Percentiles rank a stretch among this genome's conserved stretches.
Evolutionary conservation across 2,797 vertebrate species (phyloP).

Genomic region (Prunella strophiata): DNA sequence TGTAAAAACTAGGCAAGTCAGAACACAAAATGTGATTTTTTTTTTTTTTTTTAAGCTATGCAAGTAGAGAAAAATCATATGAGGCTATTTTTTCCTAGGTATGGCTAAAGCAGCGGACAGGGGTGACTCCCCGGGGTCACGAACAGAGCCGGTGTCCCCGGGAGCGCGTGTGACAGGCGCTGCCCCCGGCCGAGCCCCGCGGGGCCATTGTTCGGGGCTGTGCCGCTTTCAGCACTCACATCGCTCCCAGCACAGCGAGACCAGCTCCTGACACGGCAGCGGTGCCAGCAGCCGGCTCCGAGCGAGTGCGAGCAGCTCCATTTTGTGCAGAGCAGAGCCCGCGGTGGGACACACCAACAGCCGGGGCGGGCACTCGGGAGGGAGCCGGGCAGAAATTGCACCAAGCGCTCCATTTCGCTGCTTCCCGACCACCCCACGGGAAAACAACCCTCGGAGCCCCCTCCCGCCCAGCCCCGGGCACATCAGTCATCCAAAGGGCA

Average conservation of each 20-base stretch:
- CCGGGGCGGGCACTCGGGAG: accelerated
- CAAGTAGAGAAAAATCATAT: background rate
- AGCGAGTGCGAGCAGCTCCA: background rate
- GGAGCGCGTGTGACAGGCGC: background rate
- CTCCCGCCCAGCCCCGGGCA: background rate
- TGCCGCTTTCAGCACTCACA: background rate
- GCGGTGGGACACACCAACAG: background rate
- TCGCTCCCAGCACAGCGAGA: accelerated
- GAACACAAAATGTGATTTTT: background rate
- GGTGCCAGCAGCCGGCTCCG: background rate
- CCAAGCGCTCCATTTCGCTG: accelerated
- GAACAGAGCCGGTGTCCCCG: background rate
- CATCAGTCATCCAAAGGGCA: background rate
- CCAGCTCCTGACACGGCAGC: background rate
- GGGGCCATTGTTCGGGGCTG: background rate
- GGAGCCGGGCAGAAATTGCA: background rate
- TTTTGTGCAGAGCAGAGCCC: background rate
- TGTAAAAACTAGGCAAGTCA: background rate
- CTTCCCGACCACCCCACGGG: background rate
- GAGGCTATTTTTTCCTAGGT: background rate
- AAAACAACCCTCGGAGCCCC: accelerated
- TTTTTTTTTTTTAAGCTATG: background rate
- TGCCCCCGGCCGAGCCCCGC: background rate
- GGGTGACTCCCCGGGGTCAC: background rate
- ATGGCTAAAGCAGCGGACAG: accelerated